phyloP scores from a whole-genome alignment of 2,888 invertebrate genomes.

The Elgonia sp. region DNA sequence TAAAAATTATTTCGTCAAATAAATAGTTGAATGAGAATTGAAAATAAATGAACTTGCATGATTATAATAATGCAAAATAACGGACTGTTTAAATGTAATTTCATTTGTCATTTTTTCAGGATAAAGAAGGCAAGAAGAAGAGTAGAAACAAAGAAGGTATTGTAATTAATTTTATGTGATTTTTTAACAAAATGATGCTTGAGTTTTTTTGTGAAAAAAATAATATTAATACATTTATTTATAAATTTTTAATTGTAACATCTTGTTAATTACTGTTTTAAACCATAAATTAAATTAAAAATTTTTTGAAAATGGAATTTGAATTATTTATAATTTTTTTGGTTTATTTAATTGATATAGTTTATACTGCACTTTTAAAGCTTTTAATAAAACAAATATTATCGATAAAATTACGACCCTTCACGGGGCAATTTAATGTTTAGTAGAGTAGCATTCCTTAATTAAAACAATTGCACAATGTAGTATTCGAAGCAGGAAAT shows the following conservation, averaged over 20 bases:
- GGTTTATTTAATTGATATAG: background rate
- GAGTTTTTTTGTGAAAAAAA: background rate
- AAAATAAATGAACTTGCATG: constrained; percentile 28
- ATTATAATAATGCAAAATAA: background rate
- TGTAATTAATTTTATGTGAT: constrained; percentile 5
- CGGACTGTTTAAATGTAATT: background rate
- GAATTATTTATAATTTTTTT: background rate
- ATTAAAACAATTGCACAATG: constrained; percentile 32
- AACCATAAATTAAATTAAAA: too few species aligned
- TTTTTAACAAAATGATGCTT: background rate
- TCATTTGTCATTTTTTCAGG: constrained; percentile 89
- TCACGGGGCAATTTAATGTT: constrained; percentile 24
- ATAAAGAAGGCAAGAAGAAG: constrained; percentile 95
- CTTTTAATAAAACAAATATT: constrained; percentile 6
- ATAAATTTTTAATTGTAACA: too few species aligned
- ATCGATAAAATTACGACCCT: constrained; percentile 23
- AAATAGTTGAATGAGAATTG: constrained; percentile 48
- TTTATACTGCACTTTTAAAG: background rate
- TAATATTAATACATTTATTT: background rate
- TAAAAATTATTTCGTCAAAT: background rate
- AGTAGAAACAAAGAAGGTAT: constrained; percentile 96
- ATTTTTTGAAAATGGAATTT: too few species aligned
- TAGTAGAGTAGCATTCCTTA: constrained; percentile 25
- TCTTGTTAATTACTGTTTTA: too few species aligned
- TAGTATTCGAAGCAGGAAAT: constrained; percentile 22